Evolutionary conservation across 2,888 invertebrate species (phyloP).

Genomic region (Chrysopilus asiliformis): DNA sequence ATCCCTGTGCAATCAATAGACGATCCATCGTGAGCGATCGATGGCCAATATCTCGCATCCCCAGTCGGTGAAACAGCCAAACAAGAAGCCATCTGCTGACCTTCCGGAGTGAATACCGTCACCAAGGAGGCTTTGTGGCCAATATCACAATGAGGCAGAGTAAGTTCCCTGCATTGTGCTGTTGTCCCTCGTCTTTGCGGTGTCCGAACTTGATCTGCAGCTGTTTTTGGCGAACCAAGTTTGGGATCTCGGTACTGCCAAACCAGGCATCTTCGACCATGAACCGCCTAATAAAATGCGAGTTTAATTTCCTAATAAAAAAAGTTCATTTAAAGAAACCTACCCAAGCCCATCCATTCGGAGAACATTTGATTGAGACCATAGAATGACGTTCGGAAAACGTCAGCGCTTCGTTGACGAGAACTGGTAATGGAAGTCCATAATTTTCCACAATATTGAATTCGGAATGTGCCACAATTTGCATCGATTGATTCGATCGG

Average conservation of each 20-base stretch:
- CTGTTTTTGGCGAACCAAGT: constrained; percentile 18
- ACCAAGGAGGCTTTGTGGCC: constrained; percentile 80
- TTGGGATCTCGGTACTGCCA: constrained; percentile 58
- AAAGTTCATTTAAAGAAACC: too few species aligned
- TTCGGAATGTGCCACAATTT: constrained; percentile 62
- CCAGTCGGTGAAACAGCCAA: constrained; percentile 91
- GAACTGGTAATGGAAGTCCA: constrained; percentile 70
- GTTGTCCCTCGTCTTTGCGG: constrained; percentile 36
- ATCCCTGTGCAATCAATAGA: constrained; percentile 76
- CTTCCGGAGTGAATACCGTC: constrained; percentile 49
- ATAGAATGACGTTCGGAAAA: constrained; percentile 49
- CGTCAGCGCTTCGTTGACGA: constrained; percentile 77
- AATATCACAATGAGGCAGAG: constrained; percentile 81
- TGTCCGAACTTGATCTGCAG: constrained; percentile 25
- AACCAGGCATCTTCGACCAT: constrained; percentile 68
- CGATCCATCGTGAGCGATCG: constrained; percentile 73
- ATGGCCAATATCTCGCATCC: constrained; percentile 80
- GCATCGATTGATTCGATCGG: constrained; percentile 51
- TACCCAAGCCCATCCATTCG: constrained; percentile 43
- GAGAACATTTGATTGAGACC: constrained; percentile 39
- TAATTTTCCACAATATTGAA: constrained; percentile 63
- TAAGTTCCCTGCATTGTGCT: constrained; percentile 68
- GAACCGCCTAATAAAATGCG: constrained; percentile 52
- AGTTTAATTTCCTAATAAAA: too few species aligned
- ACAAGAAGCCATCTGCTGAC: constrained; percentile 61